phyloP scores from a whole-genome alignment of 2,113 vertebrate genomes.

The Rhagologus leucostigma region DNA sequence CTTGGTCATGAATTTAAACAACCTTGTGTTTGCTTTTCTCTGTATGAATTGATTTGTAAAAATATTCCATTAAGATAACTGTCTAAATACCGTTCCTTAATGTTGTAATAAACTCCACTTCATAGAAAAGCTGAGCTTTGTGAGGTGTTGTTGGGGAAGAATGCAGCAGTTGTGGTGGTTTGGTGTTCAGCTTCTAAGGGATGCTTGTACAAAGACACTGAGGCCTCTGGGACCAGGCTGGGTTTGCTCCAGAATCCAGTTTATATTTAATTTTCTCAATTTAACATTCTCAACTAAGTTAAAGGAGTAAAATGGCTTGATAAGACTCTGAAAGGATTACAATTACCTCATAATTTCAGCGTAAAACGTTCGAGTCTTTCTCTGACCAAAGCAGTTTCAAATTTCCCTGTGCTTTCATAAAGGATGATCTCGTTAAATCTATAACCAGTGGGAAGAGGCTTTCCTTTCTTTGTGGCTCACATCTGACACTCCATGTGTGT shows the following conservation, averaged over 20 bases:
- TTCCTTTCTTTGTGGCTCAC: background rate
- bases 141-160: background rate
- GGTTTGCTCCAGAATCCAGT: background rate
- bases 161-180: background rate
- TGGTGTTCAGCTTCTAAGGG: background rate
- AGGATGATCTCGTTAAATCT: background rate
- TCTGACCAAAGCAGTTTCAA: background rate
- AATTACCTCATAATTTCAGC: background rate
- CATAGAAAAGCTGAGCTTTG: background rate
- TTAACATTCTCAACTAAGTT: background rate
- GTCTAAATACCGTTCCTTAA: constrained; percentile 15
- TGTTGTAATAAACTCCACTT: constrained; percentile 72
- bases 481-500: background rate
- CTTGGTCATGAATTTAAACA: constrained; percentile 41
- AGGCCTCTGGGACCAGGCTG: background rate
- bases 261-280: background rate
- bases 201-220: background rate
- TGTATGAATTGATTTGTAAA: constrained; percentile 69
- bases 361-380: background rate
- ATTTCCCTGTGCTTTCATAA: background rate
- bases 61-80: constrained; percentile 49
- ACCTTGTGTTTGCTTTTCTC: constrained; percentile 48
- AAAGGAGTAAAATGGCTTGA: background rate
- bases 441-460: background rate
- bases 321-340: background rate